Evolutionary conservation across 2,113 vertebrate genomes (phyloP).

Genomic region (Pampusana beccarii): DNA sequence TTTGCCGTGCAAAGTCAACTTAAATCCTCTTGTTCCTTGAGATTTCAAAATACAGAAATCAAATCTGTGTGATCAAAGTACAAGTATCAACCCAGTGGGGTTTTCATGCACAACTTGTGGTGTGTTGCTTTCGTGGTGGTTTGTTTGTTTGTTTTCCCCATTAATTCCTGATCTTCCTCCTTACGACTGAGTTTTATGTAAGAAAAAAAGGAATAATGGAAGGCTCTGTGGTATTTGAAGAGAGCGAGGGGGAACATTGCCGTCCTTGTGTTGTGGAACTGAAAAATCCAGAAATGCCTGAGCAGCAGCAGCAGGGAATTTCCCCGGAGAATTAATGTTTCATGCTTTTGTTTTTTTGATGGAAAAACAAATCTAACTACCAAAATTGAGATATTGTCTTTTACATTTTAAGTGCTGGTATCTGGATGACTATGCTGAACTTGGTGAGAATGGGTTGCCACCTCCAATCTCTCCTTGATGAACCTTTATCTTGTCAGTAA

Average conservation of each 20-base stretch:
- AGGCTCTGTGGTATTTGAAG: background rate
- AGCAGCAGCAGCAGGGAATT: background rate
- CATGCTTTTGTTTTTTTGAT: background rate
- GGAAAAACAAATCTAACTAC: background rate
- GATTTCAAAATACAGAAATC: background rate
- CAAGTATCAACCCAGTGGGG: background rate
- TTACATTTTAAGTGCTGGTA: background rate
- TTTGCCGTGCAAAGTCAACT: background rate
- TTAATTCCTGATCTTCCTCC: background rate
- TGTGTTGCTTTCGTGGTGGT: background rate
- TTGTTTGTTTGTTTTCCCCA: fast-evolving
- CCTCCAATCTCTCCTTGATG: background rate
- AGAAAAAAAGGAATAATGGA: background rate
- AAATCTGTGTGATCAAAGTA: background rate
- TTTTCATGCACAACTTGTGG: background rate
- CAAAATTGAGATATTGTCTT: background rate
- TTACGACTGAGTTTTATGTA: background rate
- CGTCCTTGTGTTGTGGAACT: background rate
- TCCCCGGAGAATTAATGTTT: background rate
- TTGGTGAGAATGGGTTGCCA: background rate
- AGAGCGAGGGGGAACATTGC: fast-evolving
- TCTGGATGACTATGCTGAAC: background rate
- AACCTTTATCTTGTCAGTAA: background rate
- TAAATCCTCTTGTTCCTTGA: background rate
- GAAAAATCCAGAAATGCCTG: background rate